phyloP scores from a whole-genome alignment of 2,888 invertebrate species.

The Gastracanthus pulcherrimus region DNA sequence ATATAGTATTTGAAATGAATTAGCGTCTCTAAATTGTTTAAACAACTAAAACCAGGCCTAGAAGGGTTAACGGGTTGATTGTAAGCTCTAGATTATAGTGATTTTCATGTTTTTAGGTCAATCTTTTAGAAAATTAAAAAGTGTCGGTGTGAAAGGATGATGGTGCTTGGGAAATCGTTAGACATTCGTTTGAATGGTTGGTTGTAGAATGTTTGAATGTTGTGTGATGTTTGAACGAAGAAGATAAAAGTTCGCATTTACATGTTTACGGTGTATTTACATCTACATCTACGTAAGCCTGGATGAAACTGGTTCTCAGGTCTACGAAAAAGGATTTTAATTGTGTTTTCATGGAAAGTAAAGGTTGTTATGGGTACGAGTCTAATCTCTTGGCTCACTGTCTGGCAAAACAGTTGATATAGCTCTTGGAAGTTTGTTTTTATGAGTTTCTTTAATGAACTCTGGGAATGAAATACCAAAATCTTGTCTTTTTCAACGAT shows the following conservation, averaged over 20 bases:
- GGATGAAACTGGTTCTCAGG: not conserved
- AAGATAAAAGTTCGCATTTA: not conserved
- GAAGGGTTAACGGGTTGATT: no score
- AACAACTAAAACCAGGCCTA: no score
- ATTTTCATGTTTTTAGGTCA: no score
- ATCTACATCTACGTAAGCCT: not conserved
- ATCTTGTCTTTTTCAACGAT: no score
- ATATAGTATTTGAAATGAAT: no score
- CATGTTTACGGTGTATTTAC: not conserved
- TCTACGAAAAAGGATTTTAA: not conserved
- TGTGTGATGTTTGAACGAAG: no score
- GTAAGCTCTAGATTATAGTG: no score
- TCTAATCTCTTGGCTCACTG: not conserved
- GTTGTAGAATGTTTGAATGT: not conserved
- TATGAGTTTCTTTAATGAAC: not conserved
- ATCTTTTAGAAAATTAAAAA: no score
- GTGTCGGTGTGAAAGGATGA: no score
- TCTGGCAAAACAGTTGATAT: not conserved
- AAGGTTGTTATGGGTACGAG: not conserved
- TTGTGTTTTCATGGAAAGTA: not conserved
- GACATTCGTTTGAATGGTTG: not conserved
- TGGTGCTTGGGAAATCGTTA: not conserved
- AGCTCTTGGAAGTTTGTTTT: not conserved
- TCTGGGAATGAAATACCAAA: no score
- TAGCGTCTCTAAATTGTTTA: no score